Evolutionary conservation across 92 coral and sea anemone species (phyloP), one percentile per base, ranked within the genome.

Genomic region (Nematostella vectensis): DNA sequence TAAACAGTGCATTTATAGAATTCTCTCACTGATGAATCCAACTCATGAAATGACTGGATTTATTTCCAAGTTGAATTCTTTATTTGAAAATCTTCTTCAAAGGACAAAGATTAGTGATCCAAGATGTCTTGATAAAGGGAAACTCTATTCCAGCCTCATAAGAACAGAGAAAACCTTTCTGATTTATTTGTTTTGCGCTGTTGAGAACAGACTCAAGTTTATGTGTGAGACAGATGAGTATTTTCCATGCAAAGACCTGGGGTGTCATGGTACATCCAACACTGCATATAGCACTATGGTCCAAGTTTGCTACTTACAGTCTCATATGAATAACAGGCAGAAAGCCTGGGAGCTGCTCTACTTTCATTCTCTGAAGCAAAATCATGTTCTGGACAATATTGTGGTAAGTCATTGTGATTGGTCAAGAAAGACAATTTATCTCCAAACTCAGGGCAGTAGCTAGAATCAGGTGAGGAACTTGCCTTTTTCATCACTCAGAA

Each of bases 381-480:
- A 86, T 29, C 98, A 91, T 57, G 37, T 86, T 18, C 67, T 91
- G 29, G 96, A 87, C 57, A 83, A 91, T 57, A 61, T 91, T 43
- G 88, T 91, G 73, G 98, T 87, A 48, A 74, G 91, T 71, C 30
- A 23, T 29, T 3, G 3, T 11, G 18, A 17, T 9, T 4, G 11
- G n/a, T n/a, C n/a, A n/a, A n/a, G n/a, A n/a, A n/a, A n/a, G n/a
- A n/a, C n/a, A n/a, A n/a, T n/a, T n/a, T n/a, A n/a, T n/a, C n/a
- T n/a, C n/a, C n/a, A n/a, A n/a, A n/a, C n/a, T n/a, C n/a, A n/a
- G n/a, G n/a, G n/a, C n/a, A n/a, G n/a, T n/a, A n/a, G n/a, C n/a
- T n/a, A n/a, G n/a, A n/a, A n/a, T n/a, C n/a, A n/a, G n/a, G n/a
- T n/a, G n/a, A n/a, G n/a, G n/a, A n/a, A n/a, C n/a, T n/a, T n/a